phyloP scores from a whole-genome alignment of 2,888 invertebrate genomes.

The Timandra comae region DNA sequence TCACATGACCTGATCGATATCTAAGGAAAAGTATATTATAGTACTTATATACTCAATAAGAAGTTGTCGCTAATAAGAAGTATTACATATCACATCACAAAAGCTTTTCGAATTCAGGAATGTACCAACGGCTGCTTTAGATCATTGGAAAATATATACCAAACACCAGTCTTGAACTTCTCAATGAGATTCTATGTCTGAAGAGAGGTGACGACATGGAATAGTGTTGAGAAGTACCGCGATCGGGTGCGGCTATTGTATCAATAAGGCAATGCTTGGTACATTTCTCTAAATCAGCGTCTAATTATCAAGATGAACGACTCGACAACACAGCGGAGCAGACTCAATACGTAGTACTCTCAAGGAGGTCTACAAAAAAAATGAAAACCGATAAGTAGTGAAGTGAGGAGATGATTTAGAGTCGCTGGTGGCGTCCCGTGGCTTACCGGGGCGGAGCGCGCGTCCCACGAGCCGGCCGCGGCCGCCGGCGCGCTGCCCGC shows the following conservation, averaged over 20 bases:
- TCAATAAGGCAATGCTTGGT: slow-evolving; percentile 35
- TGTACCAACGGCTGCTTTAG: slow-evolving; percentile 57
- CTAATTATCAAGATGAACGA: slow-evolving; percentile 64
- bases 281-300: slow-evolving; percentile 64
- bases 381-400: slow-evolving; percentile 66
- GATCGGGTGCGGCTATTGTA: background rate
- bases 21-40: slow-evolving; percentile 18
- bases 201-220: slow-evolving; percentile 2
- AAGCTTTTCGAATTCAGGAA: slow-evolving; percentile 64
- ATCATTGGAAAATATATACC: too few relatives aligned
- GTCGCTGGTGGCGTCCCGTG: slow-evolving; percentile 55
- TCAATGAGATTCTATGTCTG: slow-evolving; percentile 4
- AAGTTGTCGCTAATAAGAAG: slow-evolving; percentile 21
- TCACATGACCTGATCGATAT: slow-evolving; percentile 19
- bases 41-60: slow-evolving; percentile 14
- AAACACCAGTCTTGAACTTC: too few relatives aligned
- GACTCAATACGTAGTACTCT: slow-evolving; percentile 66
- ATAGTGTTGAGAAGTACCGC: slow-evolving; percentile 7
- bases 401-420: slow-evolving; percentile 54
- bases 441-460: slow-evolving; percentile 70
- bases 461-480: slow-evolving; percentile 60
- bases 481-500: slow-evolving; percentile 58
- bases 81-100: slow-evolving; percentile 71
- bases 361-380: slow-evolving; percentile 66
- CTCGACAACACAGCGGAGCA: slow-evolving; percentile 73